Base-by-base conservation (phyloP, 1,140 invertebrate genomes). In the Drosophila repletoides region DNA sequence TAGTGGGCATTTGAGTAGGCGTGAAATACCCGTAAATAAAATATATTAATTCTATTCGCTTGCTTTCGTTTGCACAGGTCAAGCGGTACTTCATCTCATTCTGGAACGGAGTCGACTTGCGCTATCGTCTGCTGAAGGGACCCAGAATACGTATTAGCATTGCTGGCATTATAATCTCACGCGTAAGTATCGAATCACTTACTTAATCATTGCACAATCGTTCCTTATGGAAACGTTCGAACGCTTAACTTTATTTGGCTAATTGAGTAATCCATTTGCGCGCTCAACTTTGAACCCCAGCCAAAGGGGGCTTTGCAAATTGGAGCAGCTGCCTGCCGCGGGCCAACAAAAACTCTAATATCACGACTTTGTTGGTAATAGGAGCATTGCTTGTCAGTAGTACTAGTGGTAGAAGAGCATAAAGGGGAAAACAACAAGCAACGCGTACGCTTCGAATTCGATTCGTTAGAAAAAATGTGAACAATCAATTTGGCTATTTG, bases 11-110 rank as follows among this genome's bases (percentile, higher is more conserved):
- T 19, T 7, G 5, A 52, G 12, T 21, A 40, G 5, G 17, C 36
- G 12, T 6, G 29, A 31, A 5, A 31, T 19, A 15, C n/a, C 26
- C 9, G n/a, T 12, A 0, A 28, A 53, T 21, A 36, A n/a, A n/a
- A n/a, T 22, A 31, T 14, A 34, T 9, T 46, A 22, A 5, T 19
- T 24, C 19, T 41, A 31, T 26, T 24, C 48, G 2, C 21, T 21
- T 51, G 21, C 6, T 36, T 9, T 70, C 5, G 19, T 24, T 5
- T 38, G 1, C 3, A 2, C 95, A 98, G 91, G 97, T 98, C 70
- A 98, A 98, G 89, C 92, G 97, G 40, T 98, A 98, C 90, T 98
- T 98, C 88, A 96, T 98, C 26, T 97, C 96, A 3, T 98, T 98
- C 90, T 98, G 97, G 97, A 98, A 98, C 90, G 97, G 97, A 19